Evolutionary conservation across 2,113 vertebrate species (phyloP).

Genomic region (Thinocorus orbignyianus): DNA sequence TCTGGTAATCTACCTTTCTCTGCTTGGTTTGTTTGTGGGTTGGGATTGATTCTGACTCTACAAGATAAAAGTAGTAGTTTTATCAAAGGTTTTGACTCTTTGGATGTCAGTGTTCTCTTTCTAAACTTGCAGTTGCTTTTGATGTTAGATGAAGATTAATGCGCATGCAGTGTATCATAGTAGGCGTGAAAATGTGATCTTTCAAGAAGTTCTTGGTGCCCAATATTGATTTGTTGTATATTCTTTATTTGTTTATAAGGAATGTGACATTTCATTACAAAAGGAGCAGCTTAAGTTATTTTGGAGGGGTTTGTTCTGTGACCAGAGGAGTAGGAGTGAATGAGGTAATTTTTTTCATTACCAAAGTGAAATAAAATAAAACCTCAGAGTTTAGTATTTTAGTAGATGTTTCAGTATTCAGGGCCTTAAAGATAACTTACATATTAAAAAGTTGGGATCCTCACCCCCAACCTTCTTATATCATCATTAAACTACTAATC

Average conservation of each 20-base stretch:
- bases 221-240: background rate
- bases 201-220: background rate
- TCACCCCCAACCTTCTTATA: background rate
- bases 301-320: constrained; percentile 91
- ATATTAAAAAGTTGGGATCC: background rate
- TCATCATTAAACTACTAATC: background rate
- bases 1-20: background rate
- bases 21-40: background rate
- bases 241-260: constrained; percentile 70
- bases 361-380: background rate
- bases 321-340: constrained; percentile 93
- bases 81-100: background rate
- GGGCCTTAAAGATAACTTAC: background rate
- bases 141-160: background rate
- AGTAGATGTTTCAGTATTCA: background rate
- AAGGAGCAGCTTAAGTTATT: constrained; percentile 92
- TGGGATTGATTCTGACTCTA: background rate
- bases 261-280: constrained; percentile 94
- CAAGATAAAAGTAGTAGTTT: background rate
- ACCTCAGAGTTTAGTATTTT: background rate
- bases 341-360: constrained; percentile 81
- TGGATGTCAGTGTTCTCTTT: background rate
- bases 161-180: background rate
- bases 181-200: background rate
- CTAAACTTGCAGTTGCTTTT: background rate